A percentile compares a stretch with the other conserved stretches of the same genome.
These are phyloP conservation scores for Syngnathoides biaculeatus DNA, from an alignment of 2,113 vertebrate species.

Conservation along the genomic window DNA sequence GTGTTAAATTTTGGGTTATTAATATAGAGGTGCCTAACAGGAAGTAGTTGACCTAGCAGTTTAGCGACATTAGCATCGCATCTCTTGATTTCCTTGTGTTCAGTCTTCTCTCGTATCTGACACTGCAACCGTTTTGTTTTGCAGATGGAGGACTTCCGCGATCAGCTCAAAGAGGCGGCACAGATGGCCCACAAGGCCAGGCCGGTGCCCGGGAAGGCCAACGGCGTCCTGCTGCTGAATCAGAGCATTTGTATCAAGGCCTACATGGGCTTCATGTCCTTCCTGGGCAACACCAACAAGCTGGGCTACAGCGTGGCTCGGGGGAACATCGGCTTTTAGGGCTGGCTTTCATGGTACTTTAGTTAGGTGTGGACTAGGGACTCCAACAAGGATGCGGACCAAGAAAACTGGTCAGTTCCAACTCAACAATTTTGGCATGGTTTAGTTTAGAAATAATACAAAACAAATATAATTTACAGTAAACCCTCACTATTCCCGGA, in stretches of 20 bases:
- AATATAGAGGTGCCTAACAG: too few relatives aligned
- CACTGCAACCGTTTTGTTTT: constrained; percentile 21
- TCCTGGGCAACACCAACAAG: constrained; percentile 80
- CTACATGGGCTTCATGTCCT: constrained; percentile 76
- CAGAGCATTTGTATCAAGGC: constrained; percentile 74
- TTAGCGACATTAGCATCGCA: neutral
- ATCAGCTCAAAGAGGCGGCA: constrained; percentile 66
- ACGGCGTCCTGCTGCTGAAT: constrained; percentile 69
- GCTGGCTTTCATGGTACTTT: constrained; percentile 16
- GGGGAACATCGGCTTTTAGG: constrained; percentile 78
- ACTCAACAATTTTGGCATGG: neutral
- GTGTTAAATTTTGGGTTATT: too few relatives aligned
- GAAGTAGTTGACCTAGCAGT: too few relatives aligned
- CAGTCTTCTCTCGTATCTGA: neutral
- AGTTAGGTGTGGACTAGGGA: neutral
- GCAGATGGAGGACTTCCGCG: constrained; percentile 75
- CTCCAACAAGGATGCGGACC: too few relatives aligned
- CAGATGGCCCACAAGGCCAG: constrained; percentile 62
- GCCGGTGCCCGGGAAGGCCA: constrained; percentile 64
- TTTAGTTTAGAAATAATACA: neutral
- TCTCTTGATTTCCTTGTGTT: neutral
- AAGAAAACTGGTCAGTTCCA: neutral
- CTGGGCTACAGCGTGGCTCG: constrained; percentile 78
- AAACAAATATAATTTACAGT: neutral
- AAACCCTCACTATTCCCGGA: too few relatives aligned